Percentiles rank a stretch among this genome's conserved stretches.
Evolutionary conservation across 2,113 vertebrate species (phyloP).

Genomic region (Dicerorhinus sumatrensis): DNA sequence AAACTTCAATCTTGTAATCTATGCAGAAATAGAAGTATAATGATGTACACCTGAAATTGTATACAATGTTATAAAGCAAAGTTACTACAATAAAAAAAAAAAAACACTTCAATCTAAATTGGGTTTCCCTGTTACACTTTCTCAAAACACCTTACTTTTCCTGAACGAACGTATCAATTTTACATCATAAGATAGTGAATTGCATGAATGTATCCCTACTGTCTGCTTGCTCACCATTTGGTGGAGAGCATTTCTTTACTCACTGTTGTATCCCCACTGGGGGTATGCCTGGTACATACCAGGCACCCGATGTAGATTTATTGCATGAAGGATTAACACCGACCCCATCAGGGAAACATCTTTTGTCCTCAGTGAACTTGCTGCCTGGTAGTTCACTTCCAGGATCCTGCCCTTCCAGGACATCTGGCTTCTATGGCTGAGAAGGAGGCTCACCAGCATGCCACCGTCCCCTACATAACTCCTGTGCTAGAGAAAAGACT

Average conservation of each 20-base stretch:
- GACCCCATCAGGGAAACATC: neutral
- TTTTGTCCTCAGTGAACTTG: neutral
- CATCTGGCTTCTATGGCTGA: neutral
- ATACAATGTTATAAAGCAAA: too few relatives aligned
- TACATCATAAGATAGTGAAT: neutral
- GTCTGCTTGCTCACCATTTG: neutral
- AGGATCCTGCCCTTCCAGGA: neutral
- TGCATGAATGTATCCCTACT: neutral
- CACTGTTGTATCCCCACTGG: rapidly evolving
- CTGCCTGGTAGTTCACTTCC: neutral
- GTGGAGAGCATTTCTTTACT: neutral
- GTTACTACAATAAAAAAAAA: too few relatives aligned
- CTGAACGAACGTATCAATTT: neutral
- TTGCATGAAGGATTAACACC: neutral
- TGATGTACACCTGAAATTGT: too few relatives aligned
- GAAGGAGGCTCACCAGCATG: neutral
- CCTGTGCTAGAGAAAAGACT: neutral
- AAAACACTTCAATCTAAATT: neutral
- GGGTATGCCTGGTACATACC: neutral
- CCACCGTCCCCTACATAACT: neutral
- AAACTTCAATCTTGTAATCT: too few relatives aligned
- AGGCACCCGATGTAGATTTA: neutral
- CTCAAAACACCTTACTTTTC: neutral
- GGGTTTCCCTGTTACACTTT: neutral
- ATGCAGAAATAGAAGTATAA: too few relatives aligned